Conservation (phyloP, 2,113 vertebrate genomes). For the Melanocharis versteri region DNA sequence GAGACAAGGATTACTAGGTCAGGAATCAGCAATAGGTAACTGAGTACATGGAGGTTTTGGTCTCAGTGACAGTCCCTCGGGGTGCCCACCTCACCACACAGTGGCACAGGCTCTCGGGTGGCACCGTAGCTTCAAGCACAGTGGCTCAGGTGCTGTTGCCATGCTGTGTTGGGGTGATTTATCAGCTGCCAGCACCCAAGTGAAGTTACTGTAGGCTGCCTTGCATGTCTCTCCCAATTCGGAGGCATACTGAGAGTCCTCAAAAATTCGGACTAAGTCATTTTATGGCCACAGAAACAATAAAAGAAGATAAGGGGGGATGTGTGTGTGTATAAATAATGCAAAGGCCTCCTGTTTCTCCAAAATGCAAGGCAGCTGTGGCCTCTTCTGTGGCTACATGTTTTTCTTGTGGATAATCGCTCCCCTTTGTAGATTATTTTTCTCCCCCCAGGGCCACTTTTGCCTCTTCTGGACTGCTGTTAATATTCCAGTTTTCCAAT, state of each 20-base stretch:
- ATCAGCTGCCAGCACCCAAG: neutral
- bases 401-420: neutral
- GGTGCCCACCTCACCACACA: neutral
- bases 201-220: neutral
- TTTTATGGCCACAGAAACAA: neutral
- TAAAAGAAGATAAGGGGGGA: neutral
- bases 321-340: neutral
- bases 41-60: neutral
- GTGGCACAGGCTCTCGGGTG: fast-evolving
- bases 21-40: neutral
- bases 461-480: neutral
- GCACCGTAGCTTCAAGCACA: fast-evolving
- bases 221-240: fast-evolving
- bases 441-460: neutral
- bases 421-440: neutral
- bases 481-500: neutral
- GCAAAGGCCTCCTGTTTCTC: neutral
- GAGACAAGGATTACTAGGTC: neutral
- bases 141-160: neutral
- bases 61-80: neutral
- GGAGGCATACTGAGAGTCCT: neutral
- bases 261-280: neutral
- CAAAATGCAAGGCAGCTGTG: neutral
- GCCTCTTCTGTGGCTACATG: neutral
- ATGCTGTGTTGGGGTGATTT: neutral